Evolutionary conservation across 2,888 invertebrate species (phyloP), one percentile per base, ranked within the genome.

Genomic region (Cosmorhoe ocellata): DNA sequence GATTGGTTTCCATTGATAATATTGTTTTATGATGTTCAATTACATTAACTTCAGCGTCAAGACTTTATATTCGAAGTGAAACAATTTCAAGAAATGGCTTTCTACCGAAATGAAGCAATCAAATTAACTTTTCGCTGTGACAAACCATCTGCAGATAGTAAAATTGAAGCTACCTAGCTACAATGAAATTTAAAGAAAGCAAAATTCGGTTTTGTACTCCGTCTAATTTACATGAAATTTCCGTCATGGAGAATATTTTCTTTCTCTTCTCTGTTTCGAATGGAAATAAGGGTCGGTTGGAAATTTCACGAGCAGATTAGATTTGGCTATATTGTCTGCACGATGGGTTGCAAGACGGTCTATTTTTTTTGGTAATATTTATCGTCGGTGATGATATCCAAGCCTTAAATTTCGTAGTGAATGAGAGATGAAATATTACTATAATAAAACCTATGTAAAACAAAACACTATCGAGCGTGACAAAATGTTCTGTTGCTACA

Each of bases 181-280:
- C 66, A 76, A 67, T 63, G 64, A 74, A 77, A 73, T 76, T 79
- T 76, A 68, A 76, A 76, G 77, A 74, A 79, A 79, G 73, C 75
- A 71, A 74, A 67, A 66, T 75, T 71, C 67, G 66, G 64, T 67
- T 74, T 63, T n/a, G 64, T 79, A 74, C 76, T 79, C 80, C 69
- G 67, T 65, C 70, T 76, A 84, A 87, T 88, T 86, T 85, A 80
- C 84, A 85, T 86, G 79, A 84, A 83, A 83, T 82, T 83, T 84
- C 79, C 76, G 76, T 70, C 72, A 78, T 76, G 79, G 71, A 74
- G 74, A 76, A 74, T 80, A 80, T 79, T 79, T 69, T 76, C 67
- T 74, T 79, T 80, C 70, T 77, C 77, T 78, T 69, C 70, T 66
- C 64, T 72, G 75, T 77, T 78, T 76, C 79, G 75, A 79, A 84